Evolutionary conservation across 2,888 invertebrate species (phyloP).

Genomic region (Aphodius granarius): DNA sequence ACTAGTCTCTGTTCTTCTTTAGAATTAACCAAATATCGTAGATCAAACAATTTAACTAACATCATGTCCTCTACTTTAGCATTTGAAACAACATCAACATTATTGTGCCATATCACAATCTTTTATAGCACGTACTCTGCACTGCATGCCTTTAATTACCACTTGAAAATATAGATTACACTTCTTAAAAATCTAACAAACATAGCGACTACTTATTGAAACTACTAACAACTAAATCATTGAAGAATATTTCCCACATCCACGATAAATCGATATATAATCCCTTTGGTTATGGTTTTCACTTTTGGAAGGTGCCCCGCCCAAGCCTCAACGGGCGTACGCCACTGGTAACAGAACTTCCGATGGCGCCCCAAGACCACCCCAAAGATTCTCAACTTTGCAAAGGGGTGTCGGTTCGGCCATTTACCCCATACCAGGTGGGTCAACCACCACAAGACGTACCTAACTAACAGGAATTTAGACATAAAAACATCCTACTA

Average conservation of each 20-base stretch:
- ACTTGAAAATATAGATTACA: not conserved
- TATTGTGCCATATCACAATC: not conserved
- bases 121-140: not conserved
- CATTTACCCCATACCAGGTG: slow-evolving; percentile 62
- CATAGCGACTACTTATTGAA: not conserved
- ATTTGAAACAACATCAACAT: not conserved
- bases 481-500: not conserved
- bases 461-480: slow-evolving; percentile 6
- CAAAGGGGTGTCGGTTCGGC: slow-evolving; percentile 54
- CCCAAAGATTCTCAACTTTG: slow-evolving; percentile 38
- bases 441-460: slow-evolving; percentile 43
- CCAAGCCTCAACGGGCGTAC: slow-evolving; percentile 64
- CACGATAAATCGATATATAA: not conserved
- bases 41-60: too few species aligned
- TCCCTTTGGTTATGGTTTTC: slow-evolving; percentile 22
- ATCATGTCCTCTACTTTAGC: too few species aligned
- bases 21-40: not conserved
- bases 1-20: too few species aligned
- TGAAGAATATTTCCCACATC: not conserved
- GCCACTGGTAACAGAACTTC: slow-evolving; percentile 49
- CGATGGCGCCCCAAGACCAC: slow-evolving; percentile 51
- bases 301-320: slow-evolving; percentile 55
- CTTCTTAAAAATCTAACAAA: not conserved
- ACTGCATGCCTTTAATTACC: not conserved
- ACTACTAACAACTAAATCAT: not conserved